Conservation (phyloP, 2,797 vertebrate genomes). For the Peromyscus eremicus region DNA sequence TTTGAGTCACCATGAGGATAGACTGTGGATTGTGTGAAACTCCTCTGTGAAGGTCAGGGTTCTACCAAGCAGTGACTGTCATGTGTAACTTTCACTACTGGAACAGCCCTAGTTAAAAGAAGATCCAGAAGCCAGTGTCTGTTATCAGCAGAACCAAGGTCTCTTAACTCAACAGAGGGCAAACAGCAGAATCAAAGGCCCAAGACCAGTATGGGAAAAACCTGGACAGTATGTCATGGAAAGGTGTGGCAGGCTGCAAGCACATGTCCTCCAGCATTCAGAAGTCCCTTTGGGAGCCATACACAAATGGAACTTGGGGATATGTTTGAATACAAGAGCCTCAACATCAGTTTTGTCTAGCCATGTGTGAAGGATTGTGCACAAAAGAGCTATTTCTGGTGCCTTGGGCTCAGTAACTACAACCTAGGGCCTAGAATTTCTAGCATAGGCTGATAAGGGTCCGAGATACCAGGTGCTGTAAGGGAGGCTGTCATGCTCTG, state of each 20-base stretch:
- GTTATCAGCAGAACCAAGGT: neutral
- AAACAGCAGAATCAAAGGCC: neutral
- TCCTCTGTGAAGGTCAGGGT: too few relatives aligned
- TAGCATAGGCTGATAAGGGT: neutral
- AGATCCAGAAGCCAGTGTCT: fast-evolving
- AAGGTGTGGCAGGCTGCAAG: neutral
- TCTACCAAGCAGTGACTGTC: neutral
- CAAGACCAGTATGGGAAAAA: too few relatives aligned
- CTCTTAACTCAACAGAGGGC: neutral
- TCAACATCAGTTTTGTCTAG: neutral
- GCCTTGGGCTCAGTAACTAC: neutral
- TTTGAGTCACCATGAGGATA: neutral
- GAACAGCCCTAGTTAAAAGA: neutral
- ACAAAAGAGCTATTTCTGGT: neutral
- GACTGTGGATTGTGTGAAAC: neutral
- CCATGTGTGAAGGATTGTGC: neutral
- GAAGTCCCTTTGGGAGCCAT: neutral
- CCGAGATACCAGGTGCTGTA: neutral
- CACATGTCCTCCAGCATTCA: neutral
- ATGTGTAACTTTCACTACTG: fast-evolving
- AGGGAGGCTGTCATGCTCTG: too few relatives aligned
- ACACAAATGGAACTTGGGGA: neutral
- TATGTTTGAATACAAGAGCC: neutral
- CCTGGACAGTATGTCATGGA: neutral
- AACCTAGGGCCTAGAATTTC: neutral